phyloP scores from a whole-genome alignment of 2,888 invertebrate species.

The Fragum whitleyi region DNA sequence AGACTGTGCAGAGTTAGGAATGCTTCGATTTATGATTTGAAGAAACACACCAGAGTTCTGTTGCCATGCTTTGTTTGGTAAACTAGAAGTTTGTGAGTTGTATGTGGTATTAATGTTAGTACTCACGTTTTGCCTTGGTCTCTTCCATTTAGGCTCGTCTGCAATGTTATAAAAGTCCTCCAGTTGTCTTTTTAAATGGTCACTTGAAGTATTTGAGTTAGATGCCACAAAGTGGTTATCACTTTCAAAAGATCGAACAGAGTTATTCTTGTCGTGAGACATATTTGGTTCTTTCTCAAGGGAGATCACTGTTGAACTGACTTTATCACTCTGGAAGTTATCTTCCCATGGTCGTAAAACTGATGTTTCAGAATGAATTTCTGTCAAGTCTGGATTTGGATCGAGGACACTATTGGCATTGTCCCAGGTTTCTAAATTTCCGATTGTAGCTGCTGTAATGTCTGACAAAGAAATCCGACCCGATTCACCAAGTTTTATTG shows the following conservation, averaged over 20 bases:
- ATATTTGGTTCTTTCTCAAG: background rate
- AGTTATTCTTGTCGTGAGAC: no score
- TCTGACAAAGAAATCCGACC: conserved; percentile 56
- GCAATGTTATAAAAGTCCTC: conserved; percentile 14
- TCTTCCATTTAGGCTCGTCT: conserved; percentile 12
- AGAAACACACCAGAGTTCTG: background rate
- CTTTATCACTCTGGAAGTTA: background rate
- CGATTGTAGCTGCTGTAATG: conserved; percentile 61
- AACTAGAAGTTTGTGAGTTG: background rate
- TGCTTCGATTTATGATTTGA: background rate
- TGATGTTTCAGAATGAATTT: background rate
- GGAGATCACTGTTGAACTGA: background rate
- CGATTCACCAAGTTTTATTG: conserved; percentile 39
- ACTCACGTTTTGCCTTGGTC: background rate
- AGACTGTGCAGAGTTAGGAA: background rate
- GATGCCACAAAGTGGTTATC: background rate
- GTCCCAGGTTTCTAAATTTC: conserved; percentile 35
- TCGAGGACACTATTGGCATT: background rate
- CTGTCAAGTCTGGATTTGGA: background rate
- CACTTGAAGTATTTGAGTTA: background rate
- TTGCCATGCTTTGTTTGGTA: background rate
- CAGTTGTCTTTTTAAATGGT: conserved; percentile 16
- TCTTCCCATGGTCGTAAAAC: conserved; percentile 41
- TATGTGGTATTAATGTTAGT: background rate
- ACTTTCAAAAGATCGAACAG: background rate